phyloP scores from a whole-genome alignment of 2,113 vertebrate genomes.

The Xiphophorus couchianus region DNA sequence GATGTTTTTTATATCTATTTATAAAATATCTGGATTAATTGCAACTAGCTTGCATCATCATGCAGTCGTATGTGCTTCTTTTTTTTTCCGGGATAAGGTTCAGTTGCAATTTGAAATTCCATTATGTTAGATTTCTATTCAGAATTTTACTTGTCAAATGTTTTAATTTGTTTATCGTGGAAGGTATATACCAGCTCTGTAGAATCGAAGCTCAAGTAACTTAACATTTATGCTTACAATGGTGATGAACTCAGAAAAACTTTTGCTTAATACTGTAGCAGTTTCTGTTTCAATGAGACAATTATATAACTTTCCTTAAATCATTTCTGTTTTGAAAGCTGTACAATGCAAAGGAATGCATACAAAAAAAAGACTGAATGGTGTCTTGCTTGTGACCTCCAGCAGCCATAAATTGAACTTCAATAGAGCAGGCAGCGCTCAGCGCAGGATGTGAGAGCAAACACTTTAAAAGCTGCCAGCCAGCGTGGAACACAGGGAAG shows the following conservation, averaged over 20 bases:
- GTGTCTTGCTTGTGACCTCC: conserved; percentile 60
- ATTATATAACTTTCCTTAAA: not conserved
- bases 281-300: not conserved
- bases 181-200: not conserved
- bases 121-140: not conserved
- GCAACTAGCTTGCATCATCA: conserved; percentile 50
- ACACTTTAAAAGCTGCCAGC: conserved; percentile 74
- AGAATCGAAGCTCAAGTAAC: not conserved
- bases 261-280: not conserved
- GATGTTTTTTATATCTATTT: not conserved
- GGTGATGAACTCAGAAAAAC: not conserved
- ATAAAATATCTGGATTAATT: conserved; percentile 15
- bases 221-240: not conserved
- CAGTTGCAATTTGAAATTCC: not conserved
- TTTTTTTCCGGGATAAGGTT: not conserved
- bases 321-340: conserved; percentile 13
- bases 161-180: no score
- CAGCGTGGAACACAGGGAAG: conserved; percentile 73
- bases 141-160: no score
- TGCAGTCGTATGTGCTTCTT: not conserved
- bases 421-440: conserved; percentile 60
- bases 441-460: conserved; percentile 79
- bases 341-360: conserved; percentile 21
- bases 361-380: conserved; percentile 25
- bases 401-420: conserved; percentile 65